These are phyloP conservation scores for Chromobotia macracanthus DNA, from an alignment of 2,797 vertebrate genomes.

Conservation along the genomic window DNA sequence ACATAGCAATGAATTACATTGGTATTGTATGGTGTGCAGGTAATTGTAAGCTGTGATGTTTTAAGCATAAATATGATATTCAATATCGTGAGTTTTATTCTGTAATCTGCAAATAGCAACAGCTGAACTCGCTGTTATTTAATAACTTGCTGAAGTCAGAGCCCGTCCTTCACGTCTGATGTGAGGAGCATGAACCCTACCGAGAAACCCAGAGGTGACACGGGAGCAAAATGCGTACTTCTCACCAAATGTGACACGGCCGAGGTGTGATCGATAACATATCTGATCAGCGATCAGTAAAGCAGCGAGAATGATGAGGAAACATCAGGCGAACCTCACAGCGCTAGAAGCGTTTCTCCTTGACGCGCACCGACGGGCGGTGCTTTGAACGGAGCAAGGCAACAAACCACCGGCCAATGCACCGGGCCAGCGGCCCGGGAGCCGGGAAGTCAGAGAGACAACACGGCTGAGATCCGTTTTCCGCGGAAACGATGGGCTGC, in stretches of 20 bases:
- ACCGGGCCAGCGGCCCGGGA: slow-evolving; percentile 58
- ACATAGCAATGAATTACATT: too few relatives aligned
- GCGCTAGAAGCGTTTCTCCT: slow-evolving; percentile 43
- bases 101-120: too few relatives aligned
- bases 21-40: too few relatives aligned
- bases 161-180: too few relatives aligned
- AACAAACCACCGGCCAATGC: slow-evolving; percentile 63
- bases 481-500: slow-evolving; percentile 86
- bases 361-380: slow-evolving; percentile 61
- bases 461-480: slow-evolving; percentile 43
- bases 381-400: slow-evolving; percentile 47
- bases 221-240: background rate
- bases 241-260: slow-evolving; percentile 27
- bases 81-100: too few relatives aligned
- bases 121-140: too few relatives aligned
- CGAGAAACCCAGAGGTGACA: background rate
- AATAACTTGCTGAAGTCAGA: too few relatives aligned
- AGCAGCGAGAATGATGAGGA: slow-evolving; percentile 14
- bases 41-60: too few relatives aligned
- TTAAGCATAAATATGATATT: too few relatives aligned
- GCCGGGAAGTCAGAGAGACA: slow-evolving; percentile 55
- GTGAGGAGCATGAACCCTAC: slow-evolving; percentile 2
- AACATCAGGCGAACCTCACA: too few relatives aligned
- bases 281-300: slow-evolving; percentile 41
- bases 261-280: slow-evolving; percentile 34